phyloP scores from a whole-genome alignment of 1,140 invertebrate species.

The Caenorhabditis inopinata region DNA sequence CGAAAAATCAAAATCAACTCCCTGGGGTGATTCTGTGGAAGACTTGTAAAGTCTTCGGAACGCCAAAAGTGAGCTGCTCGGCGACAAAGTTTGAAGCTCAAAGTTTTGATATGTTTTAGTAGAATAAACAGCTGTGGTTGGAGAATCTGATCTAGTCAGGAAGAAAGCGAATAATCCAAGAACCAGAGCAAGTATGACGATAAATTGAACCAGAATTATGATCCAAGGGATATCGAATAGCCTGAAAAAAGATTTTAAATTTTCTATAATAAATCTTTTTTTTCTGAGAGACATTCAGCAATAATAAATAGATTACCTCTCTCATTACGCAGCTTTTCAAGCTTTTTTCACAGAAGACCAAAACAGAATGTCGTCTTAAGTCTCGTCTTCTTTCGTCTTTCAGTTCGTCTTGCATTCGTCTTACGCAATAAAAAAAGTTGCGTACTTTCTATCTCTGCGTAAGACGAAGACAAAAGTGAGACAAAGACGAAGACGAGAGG shows the following conservation, averaged over 20 bases:
- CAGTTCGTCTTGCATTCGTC: too few species aligned
- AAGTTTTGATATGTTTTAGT: conserved; percentile 14
- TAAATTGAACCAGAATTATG: not conserved
- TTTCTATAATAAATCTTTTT: too few species aligned
- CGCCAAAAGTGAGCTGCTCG: not conserved
- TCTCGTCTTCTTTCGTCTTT: too few species aligned
- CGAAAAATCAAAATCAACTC: not conserved
- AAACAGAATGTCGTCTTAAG: too few species aligned
- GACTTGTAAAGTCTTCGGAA: conserved; percentile 5
- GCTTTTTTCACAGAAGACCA: too few species aligned
- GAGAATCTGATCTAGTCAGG: not conserved
- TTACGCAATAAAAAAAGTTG: too few species aligned
- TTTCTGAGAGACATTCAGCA: too few species aligned
- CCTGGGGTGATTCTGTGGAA: not conserved
- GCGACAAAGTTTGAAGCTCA: not conserved
- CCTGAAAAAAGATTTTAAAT: not conserved
- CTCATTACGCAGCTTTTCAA: too few species aligned
- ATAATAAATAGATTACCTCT: too few species aligned
- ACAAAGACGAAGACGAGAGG: too few species aligned
- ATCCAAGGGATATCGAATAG: not conserved
- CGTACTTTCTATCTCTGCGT: too few species aligned
- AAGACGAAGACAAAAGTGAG: too few species aligned
- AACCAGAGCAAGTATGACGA: not conserved
- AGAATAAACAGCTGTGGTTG: not conserved
- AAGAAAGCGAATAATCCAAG: not conserved